Conservation (phyloP, 2,797 vertebrate genomes). For the Threskiornis aethiopicus region DNA sequence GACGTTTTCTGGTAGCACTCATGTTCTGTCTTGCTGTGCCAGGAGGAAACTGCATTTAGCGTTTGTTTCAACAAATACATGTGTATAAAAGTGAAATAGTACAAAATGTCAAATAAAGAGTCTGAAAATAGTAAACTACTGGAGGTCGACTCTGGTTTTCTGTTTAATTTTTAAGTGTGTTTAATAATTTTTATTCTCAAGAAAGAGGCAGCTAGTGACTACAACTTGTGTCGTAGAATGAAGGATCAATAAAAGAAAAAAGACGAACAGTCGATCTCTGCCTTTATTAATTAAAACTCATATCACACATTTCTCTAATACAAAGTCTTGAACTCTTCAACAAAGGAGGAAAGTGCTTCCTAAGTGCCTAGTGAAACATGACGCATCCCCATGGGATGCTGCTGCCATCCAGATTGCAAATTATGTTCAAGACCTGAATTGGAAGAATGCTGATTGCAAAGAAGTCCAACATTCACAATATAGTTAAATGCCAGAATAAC, state of each 20-base stretch:
- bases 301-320: background rate
- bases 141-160: background rate
- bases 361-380: background rate
- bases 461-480: background rate
- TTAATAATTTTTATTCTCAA: background rate
- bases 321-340: background rate
- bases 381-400: background rate
- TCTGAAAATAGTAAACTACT: background rate
- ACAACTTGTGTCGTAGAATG: background rate
- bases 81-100: background rate
- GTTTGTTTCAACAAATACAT: background rate
- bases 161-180: background rate
- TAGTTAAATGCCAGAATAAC: background rate
- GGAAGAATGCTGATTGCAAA: background rate
- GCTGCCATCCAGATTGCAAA: background rate
- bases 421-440: background rate
- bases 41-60: background rate
- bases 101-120: background rate
- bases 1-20: background rate
- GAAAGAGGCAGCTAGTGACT: background rate
- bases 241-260: background rate
- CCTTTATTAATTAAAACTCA: background rate
- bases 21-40: accelerated
- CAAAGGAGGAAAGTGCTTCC: background rate
- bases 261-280: background rate